phyloP scores from a whole-genome alignment of 1,140 invertebrate species.

The Zaprionus inermis region DNA sequence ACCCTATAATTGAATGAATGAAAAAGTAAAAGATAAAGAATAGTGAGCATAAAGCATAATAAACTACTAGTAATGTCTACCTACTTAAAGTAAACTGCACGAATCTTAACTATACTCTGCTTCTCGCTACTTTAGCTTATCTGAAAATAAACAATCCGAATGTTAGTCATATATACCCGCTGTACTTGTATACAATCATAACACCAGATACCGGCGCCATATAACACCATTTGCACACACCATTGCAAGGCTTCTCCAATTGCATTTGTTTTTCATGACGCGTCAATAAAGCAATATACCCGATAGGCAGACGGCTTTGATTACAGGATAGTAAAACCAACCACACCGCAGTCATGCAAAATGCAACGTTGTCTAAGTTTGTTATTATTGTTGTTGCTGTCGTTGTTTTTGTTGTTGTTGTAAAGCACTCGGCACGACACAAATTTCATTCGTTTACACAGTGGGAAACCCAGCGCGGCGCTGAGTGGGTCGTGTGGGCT shows the following conservation, averaged over 20 bases:
- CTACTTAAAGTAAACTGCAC: too few species aligned
- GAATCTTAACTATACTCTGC: not conserved
- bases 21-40: not conserved
- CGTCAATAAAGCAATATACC: slow-evolving; percentile 20
- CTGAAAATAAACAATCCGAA: not conserved
- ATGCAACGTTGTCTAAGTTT: slow-evolving; percentile 48
- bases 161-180: not conserved
- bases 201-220: not conserved
- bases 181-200: not conserved
- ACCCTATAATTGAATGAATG: too few species aligned
- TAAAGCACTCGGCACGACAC: slow-evolving; percentile 56
- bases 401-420: slow-evolving; percentile 21
- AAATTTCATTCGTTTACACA: slow-evolving; percentile 57
- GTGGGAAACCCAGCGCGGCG: slow-evolving; percentile 28
- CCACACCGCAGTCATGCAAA: slow-evolving; percentile 39
- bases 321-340: slow-evolving; percentile 39
- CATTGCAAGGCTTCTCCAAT: not conserved
- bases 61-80: too few species aligned
- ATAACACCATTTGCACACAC: not conserved
- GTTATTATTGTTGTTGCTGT: slow-evolving; percentile 6
- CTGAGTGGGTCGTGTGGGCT: slow-evolving; percentile 5
- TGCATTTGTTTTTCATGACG: not conserved
- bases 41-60: too few species aligned
- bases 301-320: not conserved
- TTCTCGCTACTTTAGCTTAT: not conserved